Base-by-base conservation (phyloP, 2,113 vertebrate species). In the Dasyornis broadbenti region DNA sequence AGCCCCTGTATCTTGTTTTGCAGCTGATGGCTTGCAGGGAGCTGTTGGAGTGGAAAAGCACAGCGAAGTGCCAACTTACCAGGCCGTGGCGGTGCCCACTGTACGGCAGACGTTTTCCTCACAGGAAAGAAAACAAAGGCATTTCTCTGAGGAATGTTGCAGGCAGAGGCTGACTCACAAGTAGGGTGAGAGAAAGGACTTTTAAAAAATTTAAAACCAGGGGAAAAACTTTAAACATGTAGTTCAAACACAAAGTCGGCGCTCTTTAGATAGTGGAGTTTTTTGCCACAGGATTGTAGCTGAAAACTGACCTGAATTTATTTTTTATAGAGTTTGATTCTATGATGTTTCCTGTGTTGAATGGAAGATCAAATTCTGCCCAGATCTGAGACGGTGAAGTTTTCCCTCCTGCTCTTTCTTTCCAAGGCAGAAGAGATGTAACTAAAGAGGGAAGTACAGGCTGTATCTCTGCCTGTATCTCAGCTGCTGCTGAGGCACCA, bases 111-210 rank as follows among this genome's bases (percentile, higher is more conserved):
- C 15, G 0, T 59, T 86, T 82, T 92, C 85, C 71, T 39, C 56
- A 78, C 79, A 86, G 93, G 78, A 85, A 95, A 53, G 66, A 73
- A 92, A 89, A 95, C 66, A 95, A 95, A 89, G 73, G n/a, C 84
- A 26, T 89, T 87, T 82, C 42, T 27, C 60, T 22, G 71, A 60
- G 47, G 39, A 94, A 82, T 71, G 60, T 15, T 52, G 15, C 30
- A 56, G 79, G 79, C 71, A 95, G 64, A 70, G 68, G 47, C 31
- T 90, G 79, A 94, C 70, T 82, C 33, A 49, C 33, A 44, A 47
- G 63, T 11, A 77, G 45, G 18, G 33, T 61, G 39, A 37, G 23
- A 42, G 15, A 63, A 49, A 83, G 15, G 28, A 73, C 24, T 80
- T 92, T 92, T 54, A 3, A 37, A 57, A 94, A 80, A 22, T 37